These are phyloP conservation scores for Apomyelois bistriatella DNA, from an alignment of 2,888 invertebrate species.

Conservation along the genomic window DNA sequence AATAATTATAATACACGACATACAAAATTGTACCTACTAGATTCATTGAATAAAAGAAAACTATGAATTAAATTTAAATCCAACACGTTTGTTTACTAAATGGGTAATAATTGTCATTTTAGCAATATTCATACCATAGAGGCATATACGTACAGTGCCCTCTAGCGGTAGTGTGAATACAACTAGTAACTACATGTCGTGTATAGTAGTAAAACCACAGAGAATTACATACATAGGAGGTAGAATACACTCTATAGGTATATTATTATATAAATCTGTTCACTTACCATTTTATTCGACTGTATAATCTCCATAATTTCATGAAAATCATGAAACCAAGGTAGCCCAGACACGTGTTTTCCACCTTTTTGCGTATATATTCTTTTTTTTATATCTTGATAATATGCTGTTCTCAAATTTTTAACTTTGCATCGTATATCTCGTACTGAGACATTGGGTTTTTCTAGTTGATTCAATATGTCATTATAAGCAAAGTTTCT, in stretches of 20 bases:
- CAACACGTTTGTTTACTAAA: too few species aligned
- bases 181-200: too few species aligned
- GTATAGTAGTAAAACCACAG: too few species aligned
- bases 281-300: constrained; percentile 7
- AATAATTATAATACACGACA: too few species aligned
- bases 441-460: background rate
- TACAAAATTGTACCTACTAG: too few species aligned
- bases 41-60: too few species aligned
- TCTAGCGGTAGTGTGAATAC: too few species aligned
- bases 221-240: too few species aligned
- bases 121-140: too few species aligned
- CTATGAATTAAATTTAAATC: too few species aligned
- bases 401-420: constrained; percentile 15
- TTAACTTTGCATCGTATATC: constrained; percentile 16
- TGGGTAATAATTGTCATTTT: background rate
- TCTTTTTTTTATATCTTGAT: constrained; percentile 4
- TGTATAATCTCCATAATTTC: constrained; percentile 10
- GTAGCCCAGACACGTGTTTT: background rate
- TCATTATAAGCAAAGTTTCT: constrained; percentile 13
- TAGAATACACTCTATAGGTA: too few species aligned
- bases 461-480: constrained; percentile 10
- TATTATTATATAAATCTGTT: background rate
- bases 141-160: too few species aligned
- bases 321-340: constrained; percentile 14
- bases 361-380: background rate